These are phyloP conservation scores for Ascaphus truei DNA, from an alignment of 2,113 vertebrate species.

Conservation along the genomic window DNA sequence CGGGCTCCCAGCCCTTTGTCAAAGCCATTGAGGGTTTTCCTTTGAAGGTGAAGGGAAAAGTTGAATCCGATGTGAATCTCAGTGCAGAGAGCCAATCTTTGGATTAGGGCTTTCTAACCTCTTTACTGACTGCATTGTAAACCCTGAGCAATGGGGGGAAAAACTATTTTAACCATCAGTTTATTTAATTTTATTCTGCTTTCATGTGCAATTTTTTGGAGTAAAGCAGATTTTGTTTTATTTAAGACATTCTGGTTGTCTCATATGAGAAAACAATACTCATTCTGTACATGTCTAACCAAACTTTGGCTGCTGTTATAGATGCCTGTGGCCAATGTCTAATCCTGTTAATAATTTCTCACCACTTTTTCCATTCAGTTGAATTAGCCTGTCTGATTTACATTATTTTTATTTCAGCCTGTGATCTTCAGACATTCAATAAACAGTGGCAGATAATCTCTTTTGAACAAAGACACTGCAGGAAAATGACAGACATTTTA, in stretches of 20 bases:
- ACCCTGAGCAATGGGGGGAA: too few species aligned
- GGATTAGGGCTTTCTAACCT: too few species aligned
- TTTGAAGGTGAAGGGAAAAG: too few species aligned
- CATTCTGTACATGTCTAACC: not conserved
- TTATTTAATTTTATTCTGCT: not conserved
- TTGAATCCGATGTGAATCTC: too few species aligned
- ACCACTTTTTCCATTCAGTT: not conserved
- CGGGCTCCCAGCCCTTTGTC: too few species aligned
- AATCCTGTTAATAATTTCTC: constrained; percentile 42
- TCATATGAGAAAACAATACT: not conserved
- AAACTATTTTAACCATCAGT: not conserved
- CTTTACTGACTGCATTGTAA: too few species aligned
- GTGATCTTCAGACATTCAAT: constrained; percentile 23
- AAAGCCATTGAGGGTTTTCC: too few species aligned
- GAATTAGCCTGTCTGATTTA: constrained; percentile 9
- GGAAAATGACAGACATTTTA: not conserved
- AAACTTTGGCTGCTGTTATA: constrained; percentile 30
- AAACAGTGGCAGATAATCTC: constrained; percentile 9
- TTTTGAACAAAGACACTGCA: not conserved
- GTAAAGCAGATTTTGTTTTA: too few species aligned
- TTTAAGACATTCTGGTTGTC: too few species aligned
- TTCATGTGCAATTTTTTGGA: too few species aligned
- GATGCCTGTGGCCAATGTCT: constrained; percentile 26
- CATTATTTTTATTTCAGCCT: not conserved
- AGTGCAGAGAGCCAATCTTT: too few species aligned